Evolutionary conservation across 2,113 vertebrate species (phyloP).

Genomic region (Balaenoptera acutorostrata): DNA sequence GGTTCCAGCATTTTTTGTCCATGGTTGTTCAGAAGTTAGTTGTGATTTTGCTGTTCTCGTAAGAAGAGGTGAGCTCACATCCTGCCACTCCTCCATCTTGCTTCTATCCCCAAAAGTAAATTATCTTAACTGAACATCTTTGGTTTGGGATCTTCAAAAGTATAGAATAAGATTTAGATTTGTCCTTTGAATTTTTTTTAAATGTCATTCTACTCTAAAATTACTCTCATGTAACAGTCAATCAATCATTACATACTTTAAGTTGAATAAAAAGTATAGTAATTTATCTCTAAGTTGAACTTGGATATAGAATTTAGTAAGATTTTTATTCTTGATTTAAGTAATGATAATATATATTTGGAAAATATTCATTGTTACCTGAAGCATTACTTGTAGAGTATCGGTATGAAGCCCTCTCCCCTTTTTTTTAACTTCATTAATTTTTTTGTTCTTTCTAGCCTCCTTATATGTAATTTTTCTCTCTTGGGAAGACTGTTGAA

Average conservation of each 20-base stretch:
- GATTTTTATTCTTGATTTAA: background rate
- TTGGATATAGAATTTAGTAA: background rate
- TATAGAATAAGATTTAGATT: background rate
- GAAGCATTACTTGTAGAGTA: background rate
- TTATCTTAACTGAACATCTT: background rate
- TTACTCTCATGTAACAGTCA: background rate
- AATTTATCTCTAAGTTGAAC: background rate
- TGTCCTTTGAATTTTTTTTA: background rate
- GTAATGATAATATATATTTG: background rate
- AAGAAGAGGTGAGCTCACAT: background rate
- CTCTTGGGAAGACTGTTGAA: background rate
- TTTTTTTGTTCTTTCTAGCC: background rate
- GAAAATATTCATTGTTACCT: background rate
- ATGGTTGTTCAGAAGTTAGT: background rate
- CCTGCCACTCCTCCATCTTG: background rate
- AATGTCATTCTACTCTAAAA: background rate
- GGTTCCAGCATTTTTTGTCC: background rate
- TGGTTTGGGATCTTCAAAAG: background rate
- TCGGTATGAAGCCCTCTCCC: background rate
- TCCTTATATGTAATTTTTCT: background rate
- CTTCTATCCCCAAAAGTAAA: constrained; percentile 28
- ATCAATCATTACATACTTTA: background rate
- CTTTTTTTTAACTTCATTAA: background rate
- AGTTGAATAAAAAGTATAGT: background rate
- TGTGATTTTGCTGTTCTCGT: background rate